phyloP scores from a whole-genome alignment of 2,888 invertebrate genomes.

The Camptogramma bilineatum region DNA sequence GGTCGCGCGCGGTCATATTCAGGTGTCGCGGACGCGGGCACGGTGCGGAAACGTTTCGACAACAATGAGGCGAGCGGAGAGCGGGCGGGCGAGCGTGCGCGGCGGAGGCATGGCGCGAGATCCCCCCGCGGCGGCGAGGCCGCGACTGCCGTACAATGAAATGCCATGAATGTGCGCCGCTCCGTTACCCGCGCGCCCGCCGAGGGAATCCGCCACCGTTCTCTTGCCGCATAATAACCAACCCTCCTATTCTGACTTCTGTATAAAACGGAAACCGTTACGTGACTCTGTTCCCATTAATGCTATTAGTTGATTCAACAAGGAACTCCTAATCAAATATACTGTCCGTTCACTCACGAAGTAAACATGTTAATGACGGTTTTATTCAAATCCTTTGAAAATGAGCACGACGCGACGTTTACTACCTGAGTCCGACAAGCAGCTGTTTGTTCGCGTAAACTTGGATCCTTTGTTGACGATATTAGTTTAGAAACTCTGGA shows the following conservation, averaged over 20 bases:
- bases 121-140: conserved; percentile 78
- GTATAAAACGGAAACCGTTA: conserved; percentile 79
- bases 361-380: conserved; percentile 40
- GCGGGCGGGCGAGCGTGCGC: conserved; percentile 61
- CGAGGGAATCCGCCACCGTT: conserved; percentile 64
- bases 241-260: conserved; percentile 77
- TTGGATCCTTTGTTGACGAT: conserved; percentile 33
- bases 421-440: conserved; percentile 30
- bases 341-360: conserved; percentile 37
- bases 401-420: conserved; percentile 41
- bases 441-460: conserved; percentile 33
- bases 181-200: conserved; percentile 40
- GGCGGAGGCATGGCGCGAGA: conserved; percentile 60
- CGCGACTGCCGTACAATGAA: conserved; percentile 81
- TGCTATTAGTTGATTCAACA: conserved; percentile 59
- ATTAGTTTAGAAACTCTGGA: conserved; percentile 31
- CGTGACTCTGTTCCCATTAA: conserved; percentile 71
- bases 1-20: conserved; percentile 71
- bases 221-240: conserved; percentile 77
- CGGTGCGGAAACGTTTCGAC: conserved; percentile 65
- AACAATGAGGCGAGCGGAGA: conserved; percentile 66
- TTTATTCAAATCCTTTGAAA: conserved; percentile 41
- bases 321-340: conserved; percentile 39
- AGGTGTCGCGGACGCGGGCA: conserved; percentile 63
- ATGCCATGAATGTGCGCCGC: conserved; percentile 77